Base-by-base conservation (phyloP, 2,113 vertebrate genomes). In the Podilymbus podiceps region DNA sequence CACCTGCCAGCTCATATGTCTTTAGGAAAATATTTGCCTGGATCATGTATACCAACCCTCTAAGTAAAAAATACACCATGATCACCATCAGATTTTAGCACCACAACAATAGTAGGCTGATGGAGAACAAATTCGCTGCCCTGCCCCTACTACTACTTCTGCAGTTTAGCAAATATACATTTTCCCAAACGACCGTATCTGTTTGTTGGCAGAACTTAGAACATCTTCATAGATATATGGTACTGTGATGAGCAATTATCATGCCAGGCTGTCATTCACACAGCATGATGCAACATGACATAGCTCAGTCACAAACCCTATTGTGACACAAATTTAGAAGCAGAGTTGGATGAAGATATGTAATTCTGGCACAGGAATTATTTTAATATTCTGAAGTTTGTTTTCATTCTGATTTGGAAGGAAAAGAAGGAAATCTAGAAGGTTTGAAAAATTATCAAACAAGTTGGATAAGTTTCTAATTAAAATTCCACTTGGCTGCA, bases 391-490 rank as follows among this genome's bases (percentile, higher is more conserved):
- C 89, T 16, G 9, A 88, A 85, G 63, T 80, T 96, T 91, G 73
- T 95, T 97, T 97, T 95, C 55, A 42, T 92, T 94, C 20, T 58
- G 69, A 78, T 97, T 92, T 96, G 89, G 91, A 95, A 71, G 15
- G 59, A 79, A 91, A 89, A 75, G 27, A 82, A 92, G 53, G 89
- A 91, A 80, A 91, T 83, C 38, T 85, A 95, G 84, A 92, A 85
- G 83, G 66, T 75, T 90, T 95, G 77, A 91, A 96, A 96, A 95
- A 91, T 89, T 93, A 89, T 76, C 76, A 93, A 95, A 72, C 24
- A 33, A 76, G 66, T 89, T 94, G 83, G 90, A 40, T 75, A 90
- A 85, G 53, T 66, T 88, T 79, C 80, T 66, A 82, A 79, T 79
- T 95, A 68, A 89, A 92, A 94, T 96, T 92, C 86, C 66, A 66